These are phyloP conservation scores for Alcis repandata DNA, from an alignment of 2,888 invertebrate species.

Conservation along the genomic window DNA sequence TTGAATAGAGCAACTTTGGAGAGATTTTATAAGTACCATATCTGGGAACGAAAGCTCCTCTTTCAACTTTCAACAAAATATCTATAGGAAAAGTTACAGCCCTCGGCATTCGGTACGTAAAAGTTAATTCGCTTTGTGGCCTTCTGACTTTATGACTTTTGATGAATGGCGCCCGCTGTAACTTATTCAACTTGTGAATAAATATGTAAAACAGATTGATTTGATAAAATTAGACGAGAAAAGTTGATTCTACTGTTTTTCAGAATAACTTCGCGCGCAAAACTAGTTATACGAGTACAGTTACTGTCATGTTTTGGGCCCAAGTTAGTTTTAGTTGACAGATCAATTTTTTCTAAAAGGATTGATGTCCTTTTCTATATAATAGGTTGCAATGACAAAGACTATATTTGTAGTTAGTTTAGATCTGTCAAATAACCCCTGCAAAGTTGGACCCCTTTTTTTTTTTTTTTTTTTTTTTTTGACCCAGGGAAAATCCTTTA, in stretches of 20 bases:
- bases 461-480: too few relatives aligned
- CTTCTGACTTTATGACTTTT: constrained; percentile 45
- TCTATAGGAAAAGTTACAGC: constrained; percentile 42
- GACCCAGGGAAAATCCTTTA: too few relatives aligned
- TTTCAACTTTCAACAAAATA: constrained; percentile 45
- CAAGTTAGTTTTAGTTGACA: too few relatives aligned
- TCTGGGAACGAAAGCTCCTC: constrained; percentile 43
- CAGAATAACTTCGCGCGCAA: neutral
- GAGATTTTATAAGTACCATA: neutral
- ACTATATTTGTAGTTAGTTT: too few relatives aligned
- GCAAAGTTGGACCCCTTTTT: too few relatives aligned
- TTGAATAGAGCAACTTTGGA: neutral
- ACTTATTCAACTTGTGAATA: constrained; percentile 37
- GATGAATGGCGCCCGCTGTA: constrained; percentile 42
- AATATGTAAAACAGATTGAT: constrained; percentile 20
- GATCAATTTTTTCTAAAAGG: too few relatives aligned
- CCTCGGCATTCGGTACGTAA: constrained; percentile 36
- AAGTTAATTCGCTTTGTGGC: constrained; percentile 48
- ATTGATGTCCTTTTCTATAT: too few relatives aligned
- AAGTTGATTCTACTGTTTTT: neutral
- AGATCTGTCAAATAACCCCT: too few relatives aligned
- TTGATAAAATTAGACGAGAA: constrained; percentile 2
- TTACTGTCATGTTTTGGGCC: too few relatives aligned
- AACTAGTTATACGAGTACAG: neutral
- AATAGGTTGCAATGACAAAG: too few relatives aligned